Evolutionary conservation across 1,140 invertebrate species (phyloP).

Genomic region (Camponotus vicinus): DNA sequence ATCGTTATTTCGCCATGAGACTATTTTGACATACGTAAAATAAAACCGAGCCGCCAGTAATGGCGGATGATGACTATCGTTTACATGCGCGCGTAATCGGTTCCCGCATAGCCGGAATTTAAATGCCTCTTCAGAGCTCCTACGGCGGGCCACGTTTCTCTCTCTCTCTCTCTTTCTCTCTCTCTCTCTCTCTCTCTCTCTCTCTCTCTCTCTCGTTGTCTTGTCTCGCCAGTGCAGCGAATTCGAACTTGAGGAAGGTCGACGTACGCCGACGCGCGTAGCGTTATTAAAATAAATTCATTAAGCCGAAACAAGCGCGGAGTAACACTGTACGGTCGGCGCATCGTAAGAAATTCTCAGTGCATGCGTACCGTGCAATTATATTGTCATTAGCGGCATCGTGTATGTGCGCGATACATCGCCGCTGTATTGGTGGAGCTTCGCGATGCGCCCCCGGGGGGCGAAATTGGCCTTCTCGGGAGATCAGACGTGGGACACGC

Average conservation of each 20-base stretch:
- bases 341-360: constrained; percentile 68
- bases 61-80: constrained; percentile 73
- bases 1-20: constrained; percentile 49
- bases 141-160: background rate
- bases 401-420: constrained; percentile 50
- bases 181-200: background rate
- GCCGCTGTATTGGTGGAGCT: background rate
- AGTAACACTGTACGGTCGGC: constrained; percentile 49
- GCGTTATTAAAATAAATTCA: constrained; percentile 77
- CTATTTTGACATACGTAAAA: constrained; percentile 64
- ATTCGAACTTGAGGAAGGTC: constrained; percentile 62
- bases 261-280: constrained; percentile 55
- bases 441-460: constrained; percentile 13
- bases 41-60: constrained; percentile 63
- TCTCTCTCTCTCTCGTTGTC: background rate
- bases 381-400: constrained; percentile 80
- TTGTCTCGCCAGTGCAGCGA: background rate
- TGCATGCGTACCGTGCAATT: constrained; percentile 75
- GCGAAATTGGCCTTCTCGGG: constrained; percentile 17
- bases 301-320: constrained; percentile 65
- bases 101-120: constrained; percentile 66
- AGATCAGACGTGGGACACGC: background rate
- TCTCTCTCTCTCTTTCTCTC: constrained; percentile 14
- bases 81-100: constrained; percentile 71
- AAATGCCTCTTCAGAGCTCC: constrained; percentile 65